Evolutionary conservation across 2,888 invertebrate genomes (phyloP).

Genomic region (Zaprionus lineosus): DNA sequence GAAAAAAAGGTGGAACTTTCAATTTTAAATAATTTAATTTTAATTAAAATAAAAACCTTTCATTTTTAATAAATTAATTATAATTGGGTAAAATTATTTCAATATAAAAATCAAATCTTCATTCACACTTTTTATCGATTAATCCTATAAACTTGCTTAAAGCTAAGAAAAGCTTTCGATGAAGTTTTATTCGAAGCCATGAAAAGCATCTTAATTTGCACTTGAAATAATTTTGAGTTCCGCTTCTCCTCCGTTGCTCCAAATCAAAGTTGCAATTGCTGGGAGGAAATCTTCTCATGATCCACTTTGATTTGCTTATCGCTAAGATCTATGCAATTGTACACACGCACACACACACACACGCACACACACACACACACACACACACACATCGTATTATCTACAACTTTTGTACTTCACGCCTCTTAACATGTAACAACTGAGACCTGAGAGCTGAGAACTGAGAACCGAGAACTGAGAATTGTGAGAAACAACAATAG

Average conservation of each 20-base stretch:
- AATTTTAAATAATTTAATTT: no score
- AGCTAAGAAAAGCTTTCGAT: no score
- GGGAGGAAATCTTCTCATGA: conserved; percentile 38
- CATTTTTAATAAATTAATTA: no score
- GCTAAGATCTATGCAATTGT: conserved; percentile 30
- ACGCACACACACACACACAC: no score
- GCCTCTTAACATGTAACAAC: background rate
- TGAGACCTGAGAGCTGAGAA: background rate
- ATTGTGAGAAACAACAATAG: conserved; percentile 39
- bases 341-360: conserved; percentile 25
- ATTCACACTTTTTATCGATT: no score
- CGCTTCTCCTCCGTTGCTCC: background rate
- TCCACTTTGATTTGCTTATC: conserved; percentile 48
- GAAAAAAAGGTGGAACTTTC: no score
- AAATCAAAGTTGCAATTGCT: background rate
- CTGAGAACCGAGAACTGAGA: background rate
- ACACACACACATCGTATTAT: conserved; percentile 25
- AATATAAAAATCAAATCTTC: no score
- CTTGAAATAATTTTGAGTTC: background rate
- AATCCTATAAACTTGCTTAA: no score
- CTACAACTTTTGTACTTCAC: conserved; percentile 5
- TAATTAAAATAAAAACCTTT: no score
- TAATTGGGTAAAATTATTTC: no score
- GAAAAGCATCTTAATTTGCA: no score
- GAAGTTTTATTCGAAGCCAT: no score